Evolutionary conservation across 2,888 invertebrate genomes (phyloP), one percentile per base, ranked within the genome.

Genomic region (Alitta virens): DNA sequence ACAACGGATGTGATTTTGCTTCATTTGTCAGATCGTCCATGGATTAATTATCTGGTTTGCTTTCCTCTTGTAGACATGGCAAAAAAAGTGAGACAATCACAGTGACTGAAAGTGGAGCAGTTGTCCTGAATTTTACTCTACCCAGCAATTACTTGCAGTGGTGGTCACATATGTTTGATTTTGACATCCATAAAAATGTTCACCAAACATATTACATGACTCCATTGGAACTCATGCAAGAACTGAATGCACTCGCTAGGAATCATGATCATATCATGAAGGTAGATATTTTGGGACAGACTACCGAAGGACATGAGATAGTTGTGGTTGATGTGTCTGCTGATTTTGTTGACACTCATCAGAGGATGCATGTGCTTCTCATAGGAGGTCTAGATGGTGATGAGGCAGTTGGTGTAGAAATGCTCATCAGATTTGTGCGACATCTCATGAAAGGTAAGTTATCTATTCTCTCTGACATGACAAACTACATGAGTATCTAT

Each of bases 71-170:
- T 33, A 80, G 80, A 12, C 78, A 77, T 65, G 57, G 68, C 43
- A 38, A 86, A 46, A 83, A 88, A 59, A 88, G 88, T 0, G 85
- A 86, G 67, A 83, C 83, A 68, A 86, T 91, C 9, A 85, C 83
- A 0, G 86, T 92, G 0, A 87, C 88, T 0, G 68, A 73, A 43
- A 76, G 73, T 33, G 87, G 87, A 0, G 85, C 87, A 0, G 78
- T 87, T 50, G 85, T 87, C 59, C 84, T 88, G 65, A 91, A 94
- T 83, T 89, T 94, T 73, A 90, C 89, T 0, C 84, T 95, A 21
- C 65, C 67, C 12, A 53, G 70, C 0, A 86, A 88, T n/a, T 88
- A 90, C 76, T 55, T 54, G 46, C 24, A 27, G 7, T 90, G 91
- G 79, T 94, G 94, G 94, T 85, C 84, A 0, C 65, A 68, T 40